Base-by-base conservation (phyloP, 2,888 invertebrate species). In the Miltochrista miniata region DNA sequence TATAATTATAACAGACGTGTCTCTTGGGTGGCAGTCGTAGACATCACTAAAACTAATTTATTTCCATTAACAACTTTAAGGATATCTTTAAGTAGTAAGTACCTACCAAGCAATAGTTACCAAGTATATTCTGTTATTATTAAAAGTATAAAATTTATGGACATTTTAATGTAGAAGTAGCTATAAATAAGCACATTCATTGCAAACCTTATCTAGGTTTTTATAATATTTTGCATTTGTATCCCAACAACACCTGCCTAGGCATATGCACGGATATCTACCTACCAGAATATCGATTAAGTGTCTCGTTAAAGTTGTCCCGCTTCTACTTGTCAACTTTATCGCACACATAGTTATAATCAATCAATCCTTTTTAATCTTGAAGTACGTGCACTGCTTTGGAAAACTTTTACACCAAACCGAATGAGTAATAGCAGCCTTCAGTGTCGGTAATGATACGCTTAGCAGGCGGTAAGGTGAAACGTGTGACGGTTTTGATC, bases 401-500 rank as follows among this genome's bases (percentile, higher is more conserved):
- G 70, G 71, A 69, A 76, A 74, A 76, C 61, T 64, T 78, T 77
- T 78, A 72, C 80, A 72, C 76, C 75, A 76, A 61, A 71, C 64
- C 65, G 71, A 68, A 72, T 70, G 61, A 70, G 81, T 88, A 90
- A 90, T 89, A 86, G 83, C 58, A 72, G 79, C 70, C 72, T 81
- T 73, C 77, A 71, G 70, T 65, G 55, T 68, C 64, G 64, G 74
- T 87, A 87, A 88, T 88, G 80, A 89, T 83, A 88, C 74, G 83
- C 81, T 84, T 82, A 86, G 83, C 78, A 65, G 68, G 68, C 70
- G 68, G 64, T 60, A 68, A 61, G 60, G 72, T 68, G 75, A 77
- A 75, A 82, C 80, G 79, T 76, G 79, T 75, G 74, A 78, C 72
- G 76, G 81, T 72, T 84, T 83, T 85, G 85, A 85, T 86, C 83